phyloP scores from a whole-genome alignment of 2,888 invertebrate genomes.

The Acronicta psi region DNA sequence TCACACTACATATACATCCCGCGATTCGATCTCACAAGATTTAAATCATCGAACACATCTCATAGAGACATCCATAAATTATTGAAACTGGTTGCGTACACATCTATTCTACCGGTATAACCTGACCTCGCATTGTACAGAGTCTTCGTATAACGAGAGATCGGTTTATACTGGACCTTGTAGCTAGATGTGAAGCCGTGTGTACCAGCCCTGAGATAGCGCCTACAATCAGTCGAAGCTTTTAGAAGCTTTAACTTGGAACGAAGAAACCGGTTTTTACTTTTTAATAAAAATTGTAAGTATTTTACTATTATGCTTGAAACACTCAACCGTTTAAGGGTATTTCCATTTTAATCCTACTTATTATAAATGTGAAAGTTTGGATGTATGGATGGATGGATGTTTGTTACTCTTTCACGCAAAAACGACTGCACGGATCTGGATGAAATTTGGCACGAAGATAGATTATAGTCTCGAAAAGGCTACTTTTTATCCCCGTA shows the following conservation, averaged over 20 bases:
- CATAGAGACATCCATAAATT: constrained; percentile 46
- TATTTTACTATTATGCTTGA: constrained; percentile 41
- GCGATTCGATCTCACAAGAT: constrained; percentile 34
- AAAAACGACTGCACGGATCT: too few relatives aligned
- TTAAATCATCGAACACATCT: constrained; percentile 39
- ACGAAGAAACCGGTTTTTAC: constrained; percentile 47
- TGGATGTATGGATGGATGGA: too few relatives aligned
- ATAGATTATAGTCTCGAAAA: too few relatives aligned
- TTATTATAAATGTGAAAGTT: too few relatives aligned
- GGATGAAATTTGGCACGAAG: too few relatives aligned
- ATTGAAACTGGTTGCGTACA: constrained; percentile 43
- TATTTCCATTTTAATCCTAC: constrained; percentile 43
- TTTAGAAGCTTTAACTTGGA: constrained; percentile 25
- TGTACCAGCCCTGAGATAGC: constrained; percentile 14
- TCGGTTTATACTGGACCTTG: too few relatives aligned
- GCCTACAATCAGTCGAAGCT: constrained; percentile 42
- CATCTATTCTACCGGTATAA: too few relatives aligned
- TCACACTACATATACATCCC: constrained; percentile 23
- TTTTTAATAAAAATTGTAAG: constrained; percentile 38
- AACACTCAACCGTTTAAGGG: constrained; percentile 8
- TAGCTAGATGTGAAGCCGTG: too few relatives aligned
- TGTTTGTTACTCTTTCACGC: too few relatives aligned
- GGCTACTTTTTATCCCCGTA: too few relatives aligned
- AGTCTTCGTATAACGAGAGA: too few relatives aligned
- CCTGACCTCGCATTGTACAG: too few relatives aligned